These are phyloP conservation scores for Prosapia bicincta DNA, from an alignment of 2,888 invertebrate species.

Conservation along the genomic window DNA sequence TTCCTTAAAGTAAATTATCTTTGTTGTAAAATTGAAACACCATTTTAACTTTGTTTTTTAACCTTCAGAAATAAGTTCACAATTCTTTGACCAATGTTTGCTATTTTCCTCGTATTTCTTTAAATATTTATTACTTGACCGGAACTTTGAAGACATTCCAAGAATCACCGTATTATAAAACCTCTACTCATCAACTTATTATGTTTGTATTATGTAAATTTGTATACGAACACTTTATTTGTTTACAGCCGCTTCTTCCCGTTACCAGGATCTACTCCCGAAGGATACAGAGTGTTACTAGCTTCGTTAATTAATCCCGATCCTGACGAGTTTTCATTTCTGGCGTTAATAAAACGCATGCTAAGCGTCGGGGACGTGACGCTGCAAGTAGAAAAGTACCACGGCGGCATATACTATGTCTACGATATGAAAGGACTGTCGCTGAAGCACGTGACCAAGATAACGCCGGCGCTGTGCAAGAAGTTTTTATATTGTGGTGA, in stretches of 20 bases:
- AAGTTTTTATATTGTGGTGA: constrained; percentile 77
- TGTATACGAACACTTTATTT: no score
- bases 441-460: constrained; percentile 66
- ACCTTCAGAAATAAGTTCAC: no score
- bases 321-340: not conserved
- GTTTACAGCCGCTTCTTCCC: constrained; percentile 31
- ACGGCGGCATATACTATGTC: constrained; percentile 71
- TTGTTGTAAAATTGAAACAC: no score
- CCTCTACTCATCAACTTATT: no score
- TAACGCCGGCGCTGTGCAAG: constrained; percentile 73
- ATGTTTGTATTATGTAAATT: no score
- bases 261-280: constrained; percentile 34
- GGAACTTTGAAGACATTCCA: no score
- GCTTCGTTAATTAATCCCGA: not conserved
- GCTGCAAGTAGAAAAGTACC: constrained; percentile 67
- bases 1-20: no score
- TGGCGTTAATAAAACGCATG: not conserved
- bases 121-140: no score
- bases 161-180: no score
- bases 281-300: constrained; percentile 37
- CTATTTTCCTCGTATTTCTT: no score
- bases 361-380: constrained; percentile 67
- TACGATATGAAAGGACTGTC: constrained; percentile 52
- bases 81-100: no score
- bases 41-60: no score